Conservation (phyloP, 2,113 vertebrate genomes). For the Numenius arquata region DNA sequence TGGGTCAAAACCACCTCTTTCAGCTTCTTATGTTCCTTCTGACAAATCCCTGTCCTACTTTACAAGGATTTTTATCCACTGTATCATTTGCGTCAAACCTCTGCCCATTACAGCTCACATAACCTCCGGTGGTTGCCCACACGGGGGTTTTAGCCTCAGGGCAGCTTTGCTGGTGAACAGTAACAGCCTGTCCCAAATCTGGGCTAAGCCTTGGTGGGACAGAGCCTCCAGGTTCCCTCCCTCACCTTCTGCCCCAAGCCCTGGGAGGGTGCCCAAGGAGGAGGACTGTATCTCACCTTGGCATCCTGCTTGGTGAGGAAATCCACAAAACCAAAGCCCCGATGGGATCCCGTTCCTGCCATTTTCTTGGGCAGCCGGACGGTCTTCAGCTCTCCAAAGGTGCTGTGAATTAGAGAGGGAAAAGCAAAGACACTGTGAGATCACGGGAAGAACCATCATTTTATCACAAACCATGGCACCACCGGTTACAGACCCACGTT, state of each 20-base stretch:
- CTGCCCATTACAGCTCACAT: rapidly evolving
- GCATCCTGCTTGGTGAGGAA: conserved; percentile 96
- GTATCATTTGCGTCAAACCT: background rate
- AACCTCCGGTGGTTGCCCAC: background rate
- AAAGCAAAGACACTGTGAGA: background rate
- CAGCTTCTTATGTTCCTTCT: background rate
- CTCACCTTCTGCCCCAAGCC: background rate
- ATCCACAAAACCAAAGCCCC: conserved; percentile 95
- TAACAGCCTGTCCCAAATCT: background rate
- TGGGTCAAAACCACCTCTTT: background rate
- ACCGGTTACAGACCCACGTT: rapidly evolving
- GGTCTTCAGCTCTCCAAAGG: conserved; percentile 95
- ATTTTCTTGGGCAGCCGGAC: conserved; percentile 93
- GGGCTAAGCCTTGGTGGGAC: background rate
- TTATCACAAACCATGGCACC: background rate
- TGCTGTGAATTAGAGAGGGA: conserved; percentile 69
- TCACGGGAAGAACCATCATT: background rate
- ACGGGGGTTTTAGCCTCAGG: rapidly evolving
- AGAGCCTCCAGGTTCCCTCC: background rate
- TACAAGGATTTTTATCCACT: background rate
- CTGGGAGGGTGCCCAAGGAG: background rate
- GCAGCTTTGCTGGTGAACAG: background rate
- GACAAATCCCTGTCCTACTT: background rate
- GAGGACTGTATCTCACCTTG: conserved; percentile 78
- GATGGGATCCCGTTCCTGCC: conserved; percentile 83